Evolutionary conservation across 1,140 invertebrate genomes (phyloP).

Genomic region (Drosophila eugracilis): DNA sequence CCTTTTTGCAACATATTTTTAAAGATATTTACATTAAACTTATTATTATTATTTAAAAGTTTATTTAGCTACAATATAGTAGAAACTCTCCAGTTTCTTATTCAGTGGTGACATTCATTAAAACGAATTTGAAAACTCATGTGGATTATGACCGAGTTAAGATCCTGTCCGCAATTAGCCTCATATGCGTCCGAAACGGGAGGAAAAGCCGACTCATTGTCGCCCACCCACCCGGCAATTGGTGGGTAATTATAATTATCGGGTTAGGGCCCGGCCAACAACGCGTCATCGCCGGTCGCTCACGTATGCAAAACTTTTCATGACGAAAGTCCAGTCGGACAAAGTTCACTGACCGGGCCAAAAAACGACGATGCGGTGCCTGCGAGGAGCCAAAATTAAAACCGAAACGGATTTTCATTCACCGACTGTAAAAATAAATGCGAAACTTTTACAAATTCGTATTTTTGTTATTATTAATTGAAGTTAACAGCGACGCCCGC

Average conservation of each 20-base stretch:
- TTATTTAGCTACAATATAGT: no score
- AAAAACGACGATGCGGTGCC: conserved; percentile 12
- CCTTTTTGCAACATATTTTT: no score
- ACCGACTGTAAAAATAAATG: conserved; percentile 73
- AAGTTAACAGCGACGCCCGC: conserved; percentile 8
- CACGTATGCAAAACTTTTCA: conserved; percentile 68
- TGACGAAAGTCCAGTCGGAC: conserved; percentile 81
- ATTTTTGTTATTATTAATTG: conserved; percentile 72
- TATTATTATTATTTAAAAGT: no score
- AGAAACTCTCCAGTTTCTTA: no score
- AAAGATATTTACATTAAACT: no score
- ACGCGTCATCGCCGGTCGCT: conserved; percentile 48
- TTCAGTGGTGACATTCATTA: no score
- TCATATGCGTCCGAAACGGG: conserved; percentile 12
- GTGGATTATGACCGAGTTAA: conserved; percentile 28
- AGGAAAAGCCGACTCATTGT: conserved; percentile 33
- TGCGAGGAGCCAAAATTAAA: conserved; percentile 43
- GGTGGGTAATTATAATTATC: conserved; percentile 35
- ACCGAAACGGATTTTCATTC: conserved; percentile 75
- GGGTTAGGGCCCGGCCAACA: conserved; percentile 36
- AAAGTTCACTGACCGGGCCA: conserved; percentile 74
- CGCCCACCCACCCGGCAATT: conserved; percentile 38
- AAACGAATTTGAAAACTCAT: neutral
- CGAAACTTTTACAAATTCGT: conserved; percentile 74
- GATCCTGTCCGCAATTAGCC: conserved; percentile 6